These are phyloP conservation scores for Ephydatia muelleri DNA, from an alignment of 37 sponge, comb jelly and placozoan species.

Conservation along the genomic window DNA sequence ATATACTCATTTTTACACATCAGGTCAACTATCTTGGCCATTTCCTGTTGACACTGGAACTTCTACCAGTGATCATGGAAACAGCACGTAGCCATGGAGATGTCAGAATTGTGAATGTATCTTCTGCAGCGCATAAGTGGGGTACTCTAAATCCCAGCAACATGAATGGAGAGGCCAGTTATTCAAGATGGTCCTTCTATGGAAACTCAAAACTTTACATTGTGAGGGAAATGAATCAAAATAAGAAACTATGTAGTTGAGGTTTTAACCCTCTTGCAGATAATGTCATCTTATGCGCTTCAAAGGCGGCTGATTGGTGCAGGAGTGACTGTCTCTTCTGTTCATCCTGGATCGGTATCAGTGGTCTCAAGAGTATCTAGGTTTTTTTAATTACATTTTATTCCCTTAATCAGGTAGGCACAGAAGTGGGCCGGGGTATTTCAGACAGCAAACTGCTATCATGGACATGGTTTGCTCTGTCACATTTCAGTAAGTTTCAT, in stretches of 20 bases:
- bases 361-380: not conserved
- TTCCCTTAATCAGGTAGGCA: not conserved
- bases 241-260: not conserved
- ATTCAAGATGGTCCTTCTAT: slow-evolving; percentile 31
- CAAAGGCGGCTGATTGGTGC: slow-evolving; percentile 44
- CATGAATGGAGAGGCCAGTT: slow-evolving; percentile 34
- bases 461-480: too few species aligned
- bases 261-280: slow-evolving; percentile 14
- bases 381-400: not conserved
- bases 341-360: slow-evolving; percentile 55
- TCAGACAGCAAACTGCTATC: too few species aligned
- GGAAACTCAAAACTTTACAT: slow-evolving; percentile 47
- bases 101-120: slow-evolving; percentile 63
- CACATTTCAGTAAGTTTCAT: too few species aligned
- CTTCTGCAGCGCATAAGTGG: slow-evolving; percentile 27
- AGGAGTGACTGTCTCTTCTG: slow-evolving; percentile 54
- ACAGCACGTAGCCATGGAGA: slow-evolving; percentile 47
- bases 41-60: slow-evolving; percentile 65
- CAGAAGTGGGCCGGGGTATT: not conserved
- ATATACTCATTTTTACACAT: not conserved
- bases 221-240: slow-evolving; percentile 28
- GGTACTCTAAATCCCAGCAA: slow-evolving; percentile 33
- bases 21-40: slow-evolving; percentile 70
- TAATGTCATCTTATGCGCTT: slow-evolving; percentile 49
- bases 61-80: slow-evolving; percentile 53